Base-by-base conservation (phyloP, 1,140 invertebrate genomes). In the Phymorhynchus buccinoides region DNA sequence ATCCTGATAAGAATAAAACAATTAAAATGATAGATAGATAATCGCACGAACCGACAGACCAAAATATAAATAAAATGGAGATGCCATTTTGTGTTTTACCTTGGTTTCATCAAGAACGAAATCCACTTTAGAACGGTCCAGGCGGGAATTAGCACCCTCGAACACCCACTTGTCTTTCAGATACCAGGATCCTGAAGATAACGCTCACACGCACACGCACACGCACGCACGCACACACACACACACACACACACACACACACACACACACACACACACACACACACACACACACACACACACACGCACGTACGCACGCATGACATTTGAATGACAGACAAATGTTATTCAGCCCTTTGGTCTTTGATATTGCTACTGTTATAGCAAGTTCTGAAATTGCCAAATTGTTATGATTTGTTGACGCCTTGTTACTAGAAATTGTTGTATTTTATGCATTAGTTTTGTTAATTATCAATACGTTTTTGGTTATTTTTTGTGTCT, bases 241-340 rank as follows among this genome's bases (percentile, higher is more conserved):
- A 56, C 52, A 56, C 52, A 56, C 52, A 56, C 52, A 56, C 52
- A 56, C 52, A 56, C 52, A 56, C 52, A 56, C 52, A 56, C 52
- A 56, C 52, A 56, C 52, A 56, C 52, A 56, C 52, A 56, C 52
- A 56, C 52, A 56, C 52, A 56, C 52, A 56, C 52, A 56, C 52
- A 56, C 52, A 56, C 52, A 56, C 52, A 56, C 52, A 56, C 52
- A 56, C 52, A 56, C 52, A 56, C 52, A 56, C 52, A 56, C 52
- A 56, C 52, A 56, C 27, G 27, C 52, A 56, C 27, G 52, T 12
- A 27, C 27, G 52, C 12, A 56, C 12, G 12, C 27, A 14, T 56
- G 12, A 12, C 12, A 56, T 56, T 56, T 56, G 12, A 12, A 56
- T 14, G 27, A 56, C 12, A 56, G 27, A n/a, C n/a, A n/a, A n/a